phyloP scores from a whole-genome alignment of 2,113 vertebrate species.

The Microtus montanus region DNA sequence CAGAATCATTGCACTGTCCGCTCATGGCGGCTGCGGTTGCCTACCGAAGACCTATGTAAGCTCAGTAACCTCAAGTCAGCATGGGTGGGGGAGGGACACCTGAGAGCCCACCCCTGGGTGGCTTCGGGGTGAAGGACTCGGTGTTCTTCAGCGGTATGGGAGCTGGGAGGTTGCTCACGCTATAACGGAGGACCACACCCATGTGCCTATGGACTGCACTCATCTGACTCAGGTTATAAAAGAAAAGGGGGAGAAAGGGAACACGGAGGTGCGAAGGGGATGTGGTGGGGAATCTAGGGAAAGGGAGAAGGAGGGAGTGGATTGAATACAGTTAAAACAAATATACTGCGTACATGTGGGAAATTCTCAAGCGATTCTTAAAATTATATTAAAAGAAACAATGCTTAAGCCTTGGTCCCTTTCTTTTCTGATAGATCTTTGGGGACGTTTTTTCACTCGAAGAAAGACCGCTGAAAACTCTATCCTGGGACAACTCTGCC shows the following conservation, averaged over 20 bases:
- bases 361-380: not conserved
- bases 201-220: not conserved
- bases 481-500: not conserved
- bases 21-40: fast-evolving
- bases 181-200: too few species aligned
- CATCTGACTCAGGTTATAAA: not conserved
- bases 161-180: not conserved
- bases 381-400: not conserved
- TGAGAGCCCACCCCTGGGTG: not conserved
- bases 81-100: fast-evolving
- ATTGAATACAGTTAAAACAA: not conserved
- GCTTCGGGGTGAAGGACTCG: too few species aligned
- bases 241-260: not conserved
- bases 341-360: not conserved
- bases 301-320: not conserved
- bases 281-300: not conserved
- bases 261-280: not conserved
- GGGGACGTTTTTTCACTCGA: not conserved
- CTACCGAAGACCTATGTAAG: not conserved
- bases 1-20: not conserved
- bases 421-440: not conserved
- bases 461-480: not conserved
- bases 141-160: not conserved
- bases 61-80: not conserved
- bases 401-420: not conserved